Conservation (phyloP, 2,888 invertebrate species). For the Congeria kusceri region DNA sequence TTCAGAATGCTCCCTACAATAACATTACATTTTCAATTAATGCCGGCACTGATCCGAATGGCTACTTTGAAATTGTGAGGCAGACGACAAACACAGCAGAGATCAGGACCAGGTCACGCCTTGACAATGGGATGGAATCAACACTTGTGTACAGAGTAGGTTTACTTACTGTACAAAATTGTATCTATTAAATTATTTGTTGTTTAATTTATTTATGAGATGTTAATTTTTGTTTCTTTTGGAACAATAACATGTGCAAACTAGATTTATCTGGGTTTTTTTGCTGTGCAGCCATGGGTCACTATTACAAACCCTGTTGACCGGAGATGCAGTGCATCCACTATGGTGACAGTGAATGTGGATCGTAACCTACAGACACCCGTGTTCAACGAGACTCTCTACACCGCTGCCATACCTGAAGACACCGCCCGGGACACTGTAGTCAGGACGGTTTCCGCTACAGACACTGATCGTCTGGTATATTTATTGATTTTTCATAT, state of each 20-base stretch:
- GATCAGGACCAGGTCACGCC: slow-evolving; percentile 18
- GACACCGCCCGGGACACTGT: slow-evolving; percentile 40
- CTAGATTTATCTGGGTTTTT: no score
- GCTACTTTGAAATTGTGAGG: slow-evolving; percentile 37
- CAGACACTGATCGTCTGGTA: slow-evolving; percentile 76
- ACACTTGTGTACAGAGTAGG: slow-evolving; percentile 23
- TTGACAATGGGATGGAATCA: slow-evolving; percentile 16
- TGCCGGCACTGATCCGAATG: slow-evolving; percentile 13
- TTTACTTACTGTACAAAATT: background rate
- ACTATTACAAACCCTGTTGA: slow-evolving; percentile 87
- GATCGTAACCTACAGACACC: slow-evolving; percentile 63
- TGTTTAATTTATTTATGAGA: background rate
- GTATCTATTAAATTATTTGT: background rate
- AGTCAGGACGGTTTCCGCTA: slow-evolving; percentile 70
- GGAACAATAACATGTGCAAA: no score
- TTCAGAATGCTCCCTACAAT: slow-evolving; percentile 44
- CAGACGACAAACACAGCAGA: slow-evolving; percentile 9
- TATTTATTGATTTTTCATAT: background rate
- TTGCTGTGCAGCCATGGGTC: slow-evolving; percentile 26
- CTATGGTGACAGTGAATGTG: slow-evolving; percentile 68
- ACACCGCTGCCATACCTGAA: slow-evolving; percentile 72
- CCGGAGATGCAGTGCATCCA: slow-evolving; percentile 88
- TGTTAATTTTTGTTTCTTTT: no score
- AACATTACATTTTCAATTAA: slow-evolving; percentile 39
- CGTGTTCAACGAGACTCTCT: slow-evolving; percentile 46